phyloP scores from a whole-genome alignment of 1,140 invertebrate genomes.

The Calephelis virginiensis region DNA sequence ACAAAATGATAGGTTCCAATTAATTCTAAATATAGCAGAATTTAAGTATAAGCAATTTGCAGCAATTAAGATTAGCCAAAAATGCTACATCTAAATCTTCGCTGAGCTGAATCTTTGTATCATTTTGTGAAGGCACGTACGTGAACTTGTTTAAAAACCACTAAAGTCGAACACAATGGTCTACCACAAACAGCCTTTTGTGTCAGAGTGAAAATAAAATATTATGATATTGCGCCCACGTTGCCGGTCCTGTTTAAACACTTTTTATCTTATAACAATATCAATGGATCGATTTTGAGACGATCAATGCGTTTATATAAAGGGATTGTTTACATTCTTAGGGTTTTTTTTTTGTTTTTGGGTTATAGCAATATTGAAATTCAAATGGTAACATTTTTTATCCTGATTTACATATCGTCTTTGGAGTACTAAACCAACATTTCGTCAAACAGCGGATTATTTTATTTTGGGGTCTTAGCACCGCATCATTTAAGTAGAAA shows the following conservation, averaged over 20 bases:
- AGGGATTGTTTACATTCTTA: background rate
- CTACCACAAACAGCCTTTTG: conserved; percentile 49
- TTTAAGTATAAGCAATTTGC: conserved; percentile 5
- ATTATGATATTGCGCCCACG: conserved; percentile 44
- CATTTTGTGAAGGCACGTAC: conserved; percentile 39
- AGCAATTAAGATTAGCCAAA: conserved; percentile 15
- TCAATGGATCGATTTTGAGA: conserved; percentile 29
- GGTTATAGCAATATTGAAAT: too few species aligned
- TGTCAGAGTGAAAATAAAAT: conserved; percentile 57
- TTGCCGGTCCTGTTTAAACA: conserved; percentile 54
- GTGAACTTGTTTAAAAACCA: conserved; percentile 58
- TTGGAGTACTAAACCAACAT: too few species aligned
- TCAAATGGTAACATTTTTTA: too few species aligned
- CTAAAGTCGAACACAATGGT: conserved; percentile 51
- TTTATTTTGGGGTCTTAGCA: too few species aligned
- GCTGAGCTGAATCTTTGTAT: conserved; percentile 34
- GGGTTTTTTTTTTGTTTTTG: too few species aligned
- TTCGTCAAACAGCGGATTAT: too few species aligned
- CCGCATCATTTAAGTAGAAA: too few species aligned
- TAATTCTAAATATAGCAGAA: background rate
- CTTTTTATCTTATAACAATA: conserved; percentile 24
- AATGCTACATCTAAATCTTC: background rate
- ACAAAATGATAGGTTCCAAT: conserved; percentile 11
- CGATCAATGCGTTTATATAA: background rate
- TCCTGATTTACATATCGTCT: too few species aligned